phyloP scores from a whole-genome alignment of 2,797 vertebrate species.

The Coregonus sp. region DNA sequence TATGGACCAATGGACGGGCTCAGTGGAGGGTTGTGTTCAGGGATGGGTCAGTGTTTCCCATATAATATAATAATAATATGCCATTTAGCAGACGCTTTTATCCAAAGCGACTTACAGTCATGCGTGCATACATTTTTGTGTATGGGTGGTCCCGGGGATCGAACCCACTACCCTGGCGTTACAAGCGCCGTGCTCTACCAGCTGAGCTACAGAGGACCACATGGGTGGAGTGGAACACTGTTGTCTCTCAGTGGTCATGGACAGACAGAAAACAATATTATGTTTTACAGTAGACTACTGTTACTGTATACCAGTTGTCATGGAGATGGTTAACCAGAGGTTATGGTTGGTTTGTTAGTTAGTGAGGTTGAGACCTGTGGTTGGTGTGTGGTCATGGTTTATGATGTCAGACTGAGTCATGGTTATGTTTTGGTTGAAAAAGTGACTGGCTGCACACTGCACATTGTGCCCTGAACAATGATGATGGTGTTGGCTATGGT shows the following conservation, averaged over 20 bases:
- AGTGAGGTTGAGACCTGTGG: slow-evolving; percentile 4
- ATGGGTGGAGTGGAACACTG: background rate
- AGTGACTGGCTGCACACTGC: background rate
- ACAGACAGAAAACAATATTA: slow-evolving; percentile 33
- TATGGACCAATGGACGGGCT: background rate
- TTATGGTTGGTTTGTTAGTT: background rate
- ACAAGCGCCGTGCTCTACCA: too few relatives aligned
- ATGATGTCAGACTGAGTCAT: slow-evolving; percentile 21
- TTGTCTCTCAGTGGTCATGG: slow-evolving; percentile 42
- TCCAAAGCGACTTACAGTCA: too few relatives aligned
- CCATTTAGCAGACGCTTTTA: too few relatives aligned
- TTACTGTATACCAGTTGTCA: slow-evolving; percentile 37
- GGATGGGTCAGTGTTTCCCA: slow-evolving; percentile 16
- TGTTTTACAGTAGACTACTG: too few relatives aligned
- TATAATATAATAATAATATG: too few relatives aligned
- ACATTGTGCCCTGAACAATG: background rate
- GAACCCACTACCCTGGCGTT: too few relatives aligned
- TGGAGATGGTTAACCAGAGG: slow-evolving; percentile 33
- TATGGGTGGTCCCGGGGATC: too few relatives aligned
- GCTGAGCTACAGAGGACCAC: too few relatives aligned
- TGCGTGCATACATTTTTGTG: too few relatives aligned
- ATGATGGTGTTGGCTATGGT: background rate
- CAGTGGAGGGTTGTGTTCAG: background rate
- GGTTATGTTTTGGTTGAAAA: background rate
- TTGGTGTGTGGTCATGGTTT: slow-evolving; percentile 21